Percentiles rank a stretch among this genome's conserved stretches.
These are phyloP conservation scores for Thysanoteuthis rhombus DNA, from an alignment of 2,888 invertebrate genomes.

Conservation along the genomic window DNA sequence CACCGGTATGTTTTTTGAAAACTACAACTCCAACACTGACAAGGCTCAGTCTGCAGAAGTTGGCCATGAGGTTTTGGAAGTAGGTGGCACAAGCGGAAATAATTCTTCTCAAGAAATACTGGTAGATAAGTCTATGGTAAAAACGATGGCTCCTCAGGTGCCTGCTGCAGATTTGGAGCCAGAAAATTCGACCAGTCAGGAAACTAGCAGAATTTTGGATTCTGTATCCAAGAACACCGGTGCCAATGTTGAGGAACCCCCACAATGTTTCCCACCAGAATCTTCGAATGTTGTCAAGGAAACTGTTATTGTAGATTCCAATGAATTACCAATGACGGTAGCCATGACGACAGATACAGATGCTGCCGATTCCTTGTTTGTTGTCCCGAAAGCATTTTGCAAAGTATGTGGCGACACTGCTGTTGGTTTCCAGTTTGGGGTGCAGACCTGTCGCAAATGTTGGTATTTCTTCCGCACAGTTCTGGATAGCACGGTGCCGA, in stretches of 20 bases:
- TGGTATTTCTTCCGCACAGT: slow-evolving; percentile 33
- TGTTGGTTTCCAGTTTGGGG: slow-evolving; percentile 47
- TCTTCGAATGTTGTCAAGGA: neutral
- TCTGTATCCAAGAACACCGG: neutral
- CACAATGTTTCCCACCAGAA: neutral
- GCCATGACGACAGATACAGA: neutral
- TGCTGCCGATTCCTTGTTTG: neutral
- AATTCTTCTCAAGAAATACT: neutral
- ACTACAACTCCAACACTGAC: neutral
- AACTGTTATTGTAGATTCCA: neutral
- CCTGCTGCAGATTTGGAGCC: neutral
- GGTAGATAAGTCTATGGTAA: neutral
- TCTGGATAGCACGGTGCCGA: neutral
- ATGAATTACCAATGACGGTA: neutral
- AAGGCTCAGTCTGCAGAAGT: neutral
- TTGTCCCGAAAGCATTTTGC: slow-evolving; percentile 34
- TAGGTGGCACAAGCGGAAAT: neutral
- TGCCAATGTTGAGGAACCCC: neutral
- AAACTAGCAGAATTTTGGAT: neutral
- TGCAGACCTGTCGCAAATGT: slow-evolving; percentile 47
- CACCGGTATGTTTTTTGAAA: neutral
- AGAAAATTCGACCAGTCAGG: neutral
- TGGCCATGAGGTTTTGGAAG: neutral
- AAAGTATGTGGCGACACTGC: slow-evolving; percentile 45
- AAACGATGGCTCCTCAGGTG: no score